Conservation (phyloP, 2,113 vertebrate species). For the human (Homo sapiens) region GRCh38 chr1:90826501-90827000, state of each 20-base stretch:
- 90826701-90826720: neutral
- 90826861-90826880: neutral
- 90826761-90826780: neutral
- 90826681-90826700: neutral
- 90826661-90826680: neutral
- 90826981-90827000: neutral
- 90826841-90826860: neutral
- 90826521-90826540: no score
- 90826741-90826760: neutral
- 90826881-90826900: neutral
- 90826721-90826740: neutral
- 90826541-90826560: neutral
- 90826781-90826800: neutral
- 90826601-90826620: neutral
- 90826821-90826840: neutral
- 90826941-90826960: neutral
- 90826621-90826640: neutral
- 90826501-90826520: neutral
- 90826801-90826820: neutral
- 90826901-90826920: neutral
- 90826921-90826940: neutral
- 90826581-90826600: neutral
- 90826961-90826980: neutral
- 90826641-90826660: neutral
- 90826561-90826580: neutral